Conservation (phyloP, 1,140 invertebrate species). For the Aphis gossypii region DNA sequence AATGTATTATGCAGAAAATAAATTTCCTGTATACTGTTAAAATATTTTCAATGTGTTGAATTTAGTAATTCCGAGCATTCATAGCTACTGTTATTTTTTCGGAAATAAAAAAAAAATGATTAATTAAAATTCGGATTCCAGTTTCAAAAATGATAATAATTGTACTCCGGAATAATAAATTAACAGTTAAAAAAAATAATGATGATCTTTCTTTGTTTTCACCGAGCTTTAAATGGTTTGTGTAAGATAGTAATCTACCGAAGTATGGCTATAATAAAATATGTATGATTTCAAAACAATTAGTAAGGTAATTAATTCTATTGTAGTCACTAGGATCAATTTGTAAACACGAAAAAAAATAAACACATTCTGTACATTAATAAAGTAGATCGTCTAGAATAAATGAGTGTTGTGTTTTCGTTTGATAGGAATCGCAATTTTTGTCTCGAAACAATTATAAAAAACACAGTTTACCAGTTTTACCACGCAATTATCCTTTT, state of each 20-base stretch:
- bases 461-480: not conserved
- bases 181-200: not conserved
- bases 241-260: not conserved
- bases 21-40: not conserved
- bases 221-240: not conserved
- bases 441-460: not conserved
- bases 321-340: not conserved
- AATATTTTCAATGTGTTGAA: not conserved
- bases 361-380: not conserved
- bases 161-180: not conserved
- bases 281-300: not conserved
- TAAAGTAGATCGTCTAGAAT: not conserved
- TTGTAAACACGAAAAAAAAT: not conserved
- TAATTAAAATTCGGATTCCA: not conserved
- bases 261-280: not conserved
- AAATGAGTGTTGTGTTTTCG: not conserved
- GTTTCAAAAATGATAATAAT: not conserved
- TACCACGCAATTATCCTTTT: not conserved
- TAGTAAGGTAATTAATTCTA: not conserved
- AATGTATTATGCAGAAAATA: not conserved
- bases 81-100: not conserved
- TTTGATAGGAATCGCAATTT: not conserved
- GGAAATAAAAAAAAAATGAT: not conserved
- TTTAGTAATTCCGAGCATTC: not conserved
- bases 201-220: not conserved